Evolutionary conservation across 2,113 vertebrate species (phyloP).

Genomic region (Candoia aspera): DNA sequence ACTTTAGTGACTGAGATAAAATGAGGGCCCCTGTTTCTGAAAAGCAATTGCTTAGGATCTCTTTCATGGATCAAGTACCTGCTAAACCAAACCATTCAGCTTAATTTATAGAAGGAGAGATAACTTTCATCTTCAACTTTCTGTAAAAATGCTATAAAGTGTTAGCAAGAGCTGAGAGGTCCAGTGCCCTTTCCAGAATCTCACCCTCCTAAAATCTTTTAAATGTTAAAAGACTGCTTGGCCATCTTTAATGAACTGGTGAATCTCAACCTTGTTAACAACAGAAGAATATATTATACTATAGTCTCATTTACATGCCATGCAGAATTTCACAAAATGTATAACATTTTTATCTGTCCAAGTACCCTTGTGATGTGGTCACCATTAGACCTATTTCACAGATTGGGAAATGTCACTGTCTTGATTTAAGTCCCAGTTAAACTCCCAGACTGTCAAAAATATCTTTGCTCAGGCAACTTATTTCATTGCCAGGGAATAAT

Average conservation of each 20-base stretch:
- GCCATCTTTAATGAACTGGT: not conserved
- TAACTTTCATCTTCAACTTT: not conserved
- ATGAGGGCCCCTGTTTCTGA: not conserved
- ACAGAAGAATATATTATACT: not conserved
- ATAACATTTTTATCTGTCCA: not conserved
- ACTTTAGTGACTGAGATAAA: not conserved
- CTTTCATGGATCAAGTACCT: slow-evolving; percentile 15
- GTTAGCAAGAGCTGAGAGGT: not conserved
- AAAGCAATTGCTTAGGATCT: slow-evolving; percentile 2
- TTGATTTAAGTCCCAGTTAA: not conserved
- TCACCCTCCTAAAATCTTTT: not conserved
- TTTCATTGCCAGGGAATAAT: not conserved
- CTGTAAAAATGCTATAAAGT: not conserved
- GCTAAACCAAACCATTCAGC: slow-evolving; percentile 19
- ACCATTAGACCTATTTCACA: not conserved
- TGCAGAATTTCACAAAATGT: not conserved
- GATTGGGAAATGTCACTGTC: not conserved
- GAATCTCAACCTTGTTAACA: not conserved
- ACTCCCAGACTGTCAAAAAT: not conserved
- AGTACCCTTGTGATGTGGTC: not conserved
- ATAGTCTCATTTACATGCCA: not conserved
- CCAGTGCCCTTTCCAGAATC: not conserved
- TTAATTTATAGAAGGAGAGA: not conserved
- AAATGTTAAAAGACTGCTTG: not conserved
- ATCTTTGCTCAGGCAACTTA: not conserved